phyloP scores from a whole-genome alignment of 2,113 vertebrate genomes.

The Nibea albiflora region DNA sequence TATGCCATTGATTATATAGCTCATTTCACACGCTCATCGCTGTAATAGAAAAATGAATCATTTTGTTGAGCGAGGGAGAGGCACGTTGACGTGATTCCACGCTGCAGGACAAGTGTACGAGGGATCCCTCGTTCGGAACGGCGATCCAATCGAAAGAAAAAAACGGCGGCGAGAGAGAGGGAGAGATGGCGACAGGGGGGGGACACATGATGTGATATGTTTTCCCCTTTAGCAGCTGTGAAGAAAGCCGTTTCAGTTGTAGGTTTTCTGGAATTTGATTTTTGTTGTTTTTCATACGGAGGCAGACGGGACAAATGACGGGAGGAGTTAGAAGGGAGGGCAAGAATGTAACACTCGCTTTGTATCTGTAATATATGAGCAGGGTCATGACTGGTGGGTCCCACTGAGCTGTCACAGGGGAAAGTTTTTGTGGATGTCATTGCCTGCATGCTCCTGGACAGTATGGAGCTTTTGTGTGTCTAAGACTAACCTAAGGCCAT shows the following conservation, averaged over 20 bases:
- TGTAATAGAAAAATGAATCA: conserved; percentile 94
- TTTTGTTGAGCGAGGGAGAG: conserved; percentile 82
- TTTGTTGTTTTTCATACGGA: conserved; percentile 26
- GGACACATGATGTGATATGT: conserved; percentile 43
- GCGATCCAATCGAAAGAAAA: conserved; percentile 46
- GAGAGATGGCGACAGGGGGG: conserved; percentile 1
- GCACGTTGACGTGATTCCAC: conserved; percentile 69
- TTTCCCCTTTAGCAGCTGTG: conserved; percentile 49
- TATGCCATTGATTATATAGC: conserved; percentile 94
- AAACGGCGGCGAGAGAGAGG: conserved; percentile 3
- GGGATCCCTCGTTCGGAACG: conserved; percentile 75
- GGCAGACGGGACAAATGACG: not conserved
- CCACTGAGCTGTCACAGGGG: conserved; percentile 8
- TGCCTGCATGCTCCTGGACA: conserved; percentile 14
- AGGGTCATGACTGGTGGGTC: not conserved
- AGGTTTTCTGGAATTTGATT: conserved; percentile 63
- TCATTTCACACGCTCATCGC: conserved; percentile 96
- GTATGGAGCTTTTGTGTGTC: conserved; percentile 30
- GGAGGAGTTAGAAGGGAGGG: not conserved
- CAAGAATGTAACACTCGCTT: conserved; percentile 24
- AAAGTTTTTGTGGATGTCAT: conserved; percentile 13
- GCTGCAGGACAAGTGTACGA: conserved; percentile 83
- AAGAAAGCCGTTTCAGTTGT: conserved; percentile 38
- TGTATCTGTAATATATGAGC: conserved; percentile 27
- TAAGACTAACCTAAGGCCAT: conserved; percentile 44